Evolutionary conservation across 2,888 invertebrate genomes (phyloP).

Genomic region (Zygogramma bicolorata): DNA sequence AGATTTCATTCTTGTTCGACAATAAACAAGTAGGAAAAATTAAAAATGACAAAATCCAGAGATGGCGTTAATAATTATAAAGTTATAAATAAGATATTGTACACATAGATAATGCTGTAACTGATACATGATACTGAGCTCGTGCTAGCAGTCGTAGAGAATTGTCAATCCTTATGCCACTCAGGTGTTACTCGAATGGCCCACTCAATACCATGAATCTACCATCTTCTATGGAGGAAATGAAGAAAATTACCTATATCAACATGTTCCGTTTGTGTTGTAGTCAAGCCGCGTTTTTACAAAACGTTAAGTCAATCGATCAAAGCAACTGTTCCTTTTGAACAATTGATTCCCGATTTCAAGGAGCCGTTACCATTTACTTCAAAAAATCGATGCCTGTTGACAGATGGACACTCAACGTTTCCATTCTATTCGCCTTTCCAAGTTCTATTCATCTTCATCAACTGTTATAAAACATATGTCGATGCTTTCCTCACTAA

Average conservation of each 20-base stretch:
- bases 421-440: too few species aligned
- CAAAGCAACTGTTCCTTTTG: background rate
- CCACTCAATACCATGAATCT: background rate
- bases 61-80: too few species aligned
- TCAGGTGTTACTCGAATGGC: background rate
- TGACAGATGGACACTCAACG: too few species aligned
- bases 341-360: too few species aligned
- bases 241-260: background rate
- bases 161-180: background rate
- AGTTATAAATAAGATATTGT: too few species aligned
- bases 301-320: background rate
- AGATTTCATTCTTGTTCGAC: background rate
- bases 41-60: background rate
- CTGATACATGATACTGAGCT: background rate
- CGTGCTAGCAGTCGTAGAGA: background rate
- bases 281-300: background rate
- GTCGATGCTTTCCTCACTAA: too few species aligned
- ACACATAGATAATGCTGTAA: too few species aligned
- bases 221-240: background rate
- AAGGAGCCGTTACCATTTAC: too few species aligned
- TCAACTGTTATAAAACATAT: too few species aligned
- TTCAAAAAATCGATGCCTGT: too few species aligned
- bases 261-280: background rate
- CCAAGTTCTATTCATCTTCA: too few species aligned
- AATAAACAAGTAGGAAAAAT: background rate